Percentiles rank a stretch among this genome's conserved stretches.
Evolutionary conservation across 2,888 invertebrate genomes (phyloP).

Genomic region (Nephrocerus scutellatus): DNA sequence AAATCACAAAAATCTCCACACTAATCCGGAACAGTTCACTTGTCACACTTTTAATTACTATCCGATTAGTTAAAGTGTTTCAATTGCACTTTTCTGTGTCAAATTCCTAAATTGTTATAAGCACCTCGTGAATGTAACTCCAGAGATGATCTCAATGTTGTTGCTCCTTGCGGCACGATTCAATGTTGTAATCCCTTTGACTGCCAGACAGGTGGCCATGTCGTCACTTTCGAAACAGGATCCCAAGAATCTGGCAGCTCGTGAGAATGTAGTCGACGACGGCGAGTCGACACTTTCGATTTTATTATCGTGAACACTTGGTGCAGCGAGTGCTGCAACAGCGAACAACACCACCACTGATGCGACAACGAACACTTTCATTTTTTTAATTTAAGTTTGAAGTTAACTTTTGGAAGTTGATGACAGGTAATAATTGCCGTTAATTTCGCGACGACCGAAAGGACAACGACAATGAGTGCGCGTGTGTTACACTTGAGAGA

Average conservation of each 20-base stretch:
- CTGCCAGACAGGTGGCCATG: constrained; percentile 53
- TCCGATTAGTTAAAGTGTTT: constrained; percentile 8
- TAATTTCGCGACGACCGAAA: constrained; percentile 8
- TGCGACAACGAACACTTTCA: constrained; percentile 41
- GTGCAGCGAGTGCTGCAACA: constrained; percentile 39
- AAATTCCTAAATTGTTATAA: too few species aligned
- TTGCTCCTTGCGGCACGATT: constrained; percentile 53
- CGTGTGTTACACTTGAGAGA: constrained; percentile 40
- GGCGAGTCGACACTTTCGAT: constrained; percentile 48
- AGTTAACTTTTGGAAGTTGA: constrained; percentile 5
- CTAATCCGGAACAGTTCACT: constrained; percentile 8
- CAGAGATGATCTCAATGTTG: constrained; percentile 53
- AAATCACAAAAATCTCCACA: too few species aligned
- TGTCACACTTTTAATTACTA: constrained; percentile 1
- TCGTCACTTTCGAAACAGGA: constrained; percentile 48
- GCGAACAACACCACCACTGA: constrained; percentile 34
- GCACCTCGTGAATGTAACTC: constrained; percentile 54
- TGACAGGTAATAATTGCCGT: constrained; percentile 7
- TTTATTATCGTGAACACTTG: constrained; percentile 43
- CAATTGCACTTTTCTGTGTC: too few species aligned
- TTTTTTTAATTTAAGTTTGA: constrained; percentile 26
- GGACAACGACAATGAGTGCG: constrained; percentile 14
- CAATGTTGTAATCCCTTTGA: constrained; percentile 53
- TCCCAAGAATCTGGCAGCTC: constrained; percentile 44
- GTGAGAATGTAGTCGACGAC: constrained; percentile 36